Evolutionary conservation across 2,113 vertebrate species (phyloP).

Genomic region (Neotragus pygmaeus): DNA sequence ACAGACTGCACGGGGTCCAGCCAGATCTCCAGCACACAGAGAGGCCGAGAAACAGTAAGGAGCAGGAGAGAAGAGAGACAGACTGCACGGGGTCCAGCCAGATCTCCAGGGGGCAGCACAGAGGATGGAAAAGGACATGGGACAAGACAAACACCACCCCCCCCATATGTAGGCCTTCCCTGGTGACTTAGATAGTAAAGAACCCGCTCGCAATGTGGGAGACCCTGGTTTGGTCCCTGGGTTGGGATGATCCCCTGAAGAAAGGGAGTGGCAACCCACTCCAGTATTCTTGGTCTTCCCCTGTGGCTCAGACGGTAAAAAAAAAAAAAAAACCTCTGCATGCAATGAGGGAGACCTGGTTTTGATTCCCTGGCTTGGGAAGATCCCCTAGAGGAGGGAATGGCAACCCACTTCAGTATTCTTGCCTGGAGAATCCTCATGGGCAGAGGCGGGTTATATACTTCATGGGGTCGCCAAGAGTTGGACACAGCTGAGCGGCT

Average conservation of each 20-base stretch:
- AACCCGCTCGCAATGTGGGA: rapidly evolving
- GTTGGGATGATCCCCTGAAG: not conserved
- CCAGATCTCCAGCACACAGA: too few relatives aligned
- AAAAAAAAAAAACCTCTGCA: rapidly evolving
- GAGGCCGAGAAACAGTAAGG: too few relatives aligned
- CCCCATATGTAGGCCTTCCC: rapidly evolving
- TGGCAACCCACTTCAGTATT: not conserved
- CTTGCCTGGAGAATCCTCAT: not conserved
- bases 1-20: not conserved
- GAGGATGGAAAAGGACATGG: rapidly evolving
- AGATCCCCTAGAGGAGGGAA: not conserved
- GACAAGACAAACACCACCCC: not conserved
- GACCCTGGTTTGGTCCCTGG: not conserved
- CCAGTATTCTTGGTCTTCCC: not conserved
- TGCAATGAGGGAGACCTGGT: not conserved
- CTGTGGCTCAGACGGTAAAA: not conserved
- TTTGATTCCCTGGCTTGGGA: not conserved
- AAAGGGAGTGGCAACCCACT: not conserved
- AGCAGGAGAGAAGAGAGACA: too few relatives aligned
- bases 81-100: not conserved
- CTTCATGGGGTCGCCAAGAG: not conserved
- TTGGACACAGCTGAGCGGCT: not conserved
- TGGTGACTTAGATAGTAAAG: not conserved
- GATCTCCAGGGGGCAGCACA: not conserved
- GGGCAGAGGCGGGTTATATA: not conserved